phyloP scores from a whole-genome alignment of 2,888 invertebrate species.

The Limulus polyphemus region DNA sequence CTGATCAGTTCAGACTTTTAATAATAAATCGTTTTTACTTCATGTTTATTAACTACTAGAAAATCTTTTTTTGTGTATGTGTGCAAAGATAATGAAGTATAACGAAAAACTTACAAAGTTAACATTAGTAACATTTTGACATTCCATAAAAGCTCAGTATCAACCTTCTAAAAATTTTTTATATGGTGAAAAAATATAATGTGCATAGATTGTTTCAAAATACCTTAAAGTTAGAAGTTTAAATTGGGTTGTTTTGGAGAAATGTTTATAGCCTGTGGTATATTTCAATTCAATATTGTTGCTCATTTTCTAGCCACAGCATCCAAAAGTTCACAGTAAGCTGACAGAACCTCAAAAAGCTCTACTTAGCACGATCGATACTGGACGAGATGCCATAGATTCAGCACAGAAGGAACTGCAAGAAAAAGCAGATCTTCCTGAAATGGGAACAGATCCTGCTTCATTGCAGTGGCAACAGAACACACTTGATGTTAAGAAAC shows the following conservation, averaged over 20 bases:
- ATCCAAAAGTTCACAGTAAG: slow-evolving; percentile 63
- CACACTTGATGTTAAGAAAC: slow-evolving; percentile 84
- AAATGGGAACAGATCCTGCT: slow-evolving; percentile 64
- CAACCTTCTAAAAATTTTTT: no score
- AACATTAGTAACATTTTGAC: no score
- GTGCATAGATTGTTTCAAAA: not conserved
- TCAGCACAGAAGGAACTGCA: slow-evolving; percentile 66
- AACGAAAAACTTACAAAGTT: no score
- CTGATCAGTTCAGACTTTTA: no score
- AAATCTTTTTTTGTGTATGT: no score
- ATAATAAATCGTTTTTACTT: no score
- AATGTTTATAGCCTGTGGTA: not conserved
- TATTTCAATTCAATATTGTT: not conserved
- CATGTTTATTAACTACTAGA: no score
- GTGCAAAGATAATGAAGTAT: no score
- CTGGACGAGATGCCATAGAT: slow-evolving; percentile 74
- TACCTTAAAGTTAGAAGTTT: not conserved
- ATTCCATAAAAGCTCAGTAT: no score
- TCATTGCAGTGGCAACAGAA: slow-evolving; percentile 89
- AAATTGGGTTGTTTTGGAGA: not conserved
- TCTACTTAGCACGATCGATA: slow-evolving; percentile 74
- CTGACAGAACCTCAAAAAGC: slow-evolving; percentile 85
- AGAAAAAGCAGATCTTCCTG: slow-evolving; percentile 50
- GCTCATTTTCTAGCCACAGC: slow-evolving; percentile 48
- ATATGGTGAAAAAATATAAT: no score